These are phyloP conservation scores for Euproctis similis DNA, from an alignment of 2,888 invertebrate genomes.

Conservation along the genomic window DNA sequence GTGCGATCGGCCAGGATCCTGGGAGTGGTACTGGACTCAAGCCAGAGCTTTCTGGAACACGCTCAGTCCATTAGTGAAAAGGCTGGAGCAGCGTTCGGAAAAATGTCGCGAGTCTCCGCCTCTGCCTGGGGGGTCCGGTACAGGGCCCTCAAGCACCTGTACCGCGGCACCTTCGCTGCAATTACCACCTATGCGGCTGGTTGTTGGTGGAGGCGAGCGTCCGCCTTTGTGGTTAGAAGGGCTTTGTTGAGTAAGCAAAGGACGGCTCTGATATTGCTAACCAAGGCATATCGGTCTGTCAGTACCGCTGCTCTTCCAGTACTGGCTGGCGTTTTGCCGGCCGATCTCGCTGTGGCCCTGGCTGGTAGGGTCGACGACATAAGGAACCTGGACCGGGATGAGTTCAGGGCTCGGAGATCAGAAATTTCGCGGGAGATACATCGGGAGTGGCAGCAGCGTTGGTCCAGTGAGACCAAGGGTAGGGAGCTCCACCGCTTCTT, in stretches of 20 bases:
- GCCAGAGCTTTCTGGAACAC: too few relatives aligned
- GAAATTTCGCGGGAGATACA: not conserved
- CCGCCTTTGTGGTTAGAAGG: constrained; percentile 1
- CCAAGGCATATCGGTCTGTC: constrained; percentile 10
- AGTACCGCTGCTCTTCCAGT: constrained; percentile 9
- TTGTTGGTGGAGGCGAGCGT: too few relatives aligned
- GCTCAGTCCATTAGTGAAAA: too few relatives aligned
- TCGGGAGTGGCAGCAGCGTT: constrained; percentile 10
- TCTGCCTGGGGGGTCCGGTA: constrained; percentile 3
- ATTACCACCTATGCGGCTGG: too few relatives aligned
- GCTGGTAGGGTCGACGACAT: constrained; percentile 1
- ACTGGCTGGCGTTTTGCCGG: constrained; percentile 11
- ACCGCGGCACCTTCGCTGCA: not conserved
- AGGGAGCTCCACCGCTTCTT: constrained; percentile 18
- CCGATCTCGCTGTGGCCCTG: constrained; percentile 14
- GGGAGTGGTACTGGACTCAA: not conserved
- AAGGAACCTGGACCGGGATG: not conserved
- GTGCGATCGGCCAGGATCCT: not conserved
- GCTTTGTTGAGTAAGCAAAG: not conserved
- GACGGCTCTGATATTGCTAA: constrained; percentile 4
- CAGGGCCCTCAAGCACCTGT: not conserved
- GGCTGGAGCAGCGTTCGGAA: too few relatives aligned
- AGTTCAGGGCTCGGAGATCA: not conserved
- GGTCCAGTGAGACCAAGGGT: constrained; percentile 4
- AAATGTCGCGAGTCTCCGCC: constrained; percentile 3